These are phyloP conservation scores for Hoplostethus mediterraneus DNA, from an alignment of 2,797 vertebrate genomes.

Conservation along the genomic window DNA sequence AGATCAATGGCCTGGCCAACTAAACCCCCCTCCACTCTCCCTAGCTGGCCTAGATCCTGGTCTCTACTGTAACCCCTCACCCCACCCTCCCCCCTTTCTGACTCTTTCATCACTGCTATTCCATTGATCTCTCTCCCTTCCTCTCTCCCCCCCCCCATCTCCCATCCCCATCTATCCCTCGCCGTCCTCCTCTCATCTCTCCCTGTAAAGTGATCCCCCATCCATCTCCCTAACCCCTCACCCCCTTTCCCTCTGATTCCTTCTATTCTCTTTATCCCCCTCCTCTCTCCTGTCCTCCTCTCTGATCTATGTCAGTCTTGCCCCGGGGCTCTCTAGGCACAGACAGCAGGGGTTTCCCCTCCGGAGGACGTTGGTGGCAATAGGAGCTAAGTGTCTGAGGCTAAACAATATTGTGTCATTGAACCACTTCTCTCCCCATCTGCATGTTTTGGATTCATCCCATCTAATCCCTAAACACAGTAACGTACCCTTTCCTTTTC, in stretches of 20 bases:
- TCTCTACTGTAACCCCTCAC: conserved; percentile 1
- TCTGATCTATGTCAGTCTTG: conserved; percentile 58
- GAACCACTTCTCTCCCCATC: conserved; percentile 30
- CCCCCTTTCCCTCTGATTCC: conserved; percentile 14
- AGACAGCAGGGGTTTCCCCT: conserved; percentile 49
- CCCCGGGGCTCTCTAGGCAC: conserved; percentile 53
- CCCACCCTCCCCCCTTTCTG: conserved; percentile 5
- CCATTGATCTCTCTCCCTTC: conserved; percentile 21
- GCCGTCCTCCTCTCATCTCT: conserved; percentile 46
- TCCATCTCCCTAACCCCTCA: conserved; percentile 9
- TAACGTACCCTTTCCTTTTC: conserved; percentile 46
- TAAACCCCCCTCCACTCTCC: conserved; percentile 32
- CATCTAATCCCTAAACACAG: conserved; percentile 46
- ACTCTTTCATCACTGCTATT: conserved; percentile 57
- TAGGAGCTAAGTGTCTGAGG: conserved; percentile 27
- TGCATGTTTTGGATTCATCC: conserved; percentile 54
- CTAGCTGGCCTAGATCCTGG: conserved; percentile 50
- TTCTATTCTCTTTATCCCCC: conserved; percentile 48
- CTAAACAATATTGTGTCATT: conserved; percentile 39
- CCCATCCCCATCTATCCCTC: conserved; percentile 32
- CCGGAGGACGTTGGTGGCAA: conserved; percentile 42
- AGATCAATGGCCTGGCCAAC: conserved; percentile 49
- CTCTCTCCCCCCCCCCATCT: background rate
- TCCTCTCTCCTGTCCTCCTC: conserved; percentile 7
- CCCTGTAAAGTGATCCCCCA: conserved; percentile 49